Percentiles rank a stretch among this genome's conserved stretches.
These are phyloP conservation scores for Bufo gargarizans DNA, from an alignment of 2,113 vertebrate genomes.

Conservation along the genomic window DNA sequence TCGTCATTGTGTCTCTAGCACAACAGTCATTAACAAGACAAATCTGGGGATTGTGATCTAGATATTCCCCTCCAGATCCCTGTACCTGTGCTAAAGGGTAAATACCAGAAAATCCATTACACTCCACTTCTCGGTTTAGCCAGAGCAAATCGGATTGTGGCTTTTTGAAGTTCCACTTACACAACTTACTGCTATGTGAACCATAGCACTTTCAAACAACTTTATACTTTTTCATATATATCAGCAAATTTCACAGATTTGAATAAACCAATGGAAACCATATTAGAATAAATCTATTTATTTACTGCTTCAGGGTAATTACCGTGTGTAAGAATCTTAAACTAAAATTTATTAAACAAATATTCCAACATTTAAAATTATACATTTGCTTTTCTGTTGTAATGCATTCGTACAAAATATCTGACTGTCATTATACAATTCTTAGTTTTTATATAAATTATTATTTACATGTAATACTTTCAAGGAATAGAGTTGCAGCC, in stretches of 20 bases:
- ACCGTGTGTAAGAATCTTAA: slow-evolving; percentile 62
- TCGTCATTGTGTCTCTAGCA: no score
- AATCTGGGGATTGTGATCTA: no score
- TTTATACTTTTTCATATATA: no score
- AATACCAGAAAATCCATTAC: no score
- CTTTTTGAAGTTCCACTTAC: no score
- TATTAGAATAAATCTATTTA: slow-evolving; percentile 75
- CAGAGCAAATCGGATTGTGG: no score
- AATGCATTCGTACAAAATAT: slow-evolving; percentile 67
- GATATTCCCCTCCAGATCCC: no score
- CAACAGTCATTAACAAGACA: no score
- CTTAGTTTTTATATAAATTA: slow-evolving; percentile 64
- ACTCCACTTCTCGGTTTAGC: no score
- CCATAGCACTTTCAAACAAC: no score
- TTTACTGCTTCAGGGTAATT: slow-evolving; percentile 69
- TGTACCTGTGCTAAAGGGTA: no score
- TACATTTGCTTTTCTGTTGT: slow-evolving; percentile 67
- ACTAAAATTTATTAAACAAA: slow-evolving; percentile 70
- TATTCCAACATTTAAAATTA: slow-evolving; percentile 72
- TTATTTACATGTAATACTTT: slow-evolving; percentile 70
- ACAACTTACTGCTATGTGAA: no score
- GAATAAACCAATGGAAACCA: background rate
- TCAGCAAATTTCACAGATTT: background rate
- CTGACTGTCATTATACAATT: slow-evolving; percentile 63
- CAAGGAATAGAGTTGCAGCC: slow-evolving; percentile 66